Evolutionary conservation across 2,888 invertebrate species (phyloP), one percentile per base, ranked within the genome.

Genomic region (Petrophora chlorosata): DNA sequence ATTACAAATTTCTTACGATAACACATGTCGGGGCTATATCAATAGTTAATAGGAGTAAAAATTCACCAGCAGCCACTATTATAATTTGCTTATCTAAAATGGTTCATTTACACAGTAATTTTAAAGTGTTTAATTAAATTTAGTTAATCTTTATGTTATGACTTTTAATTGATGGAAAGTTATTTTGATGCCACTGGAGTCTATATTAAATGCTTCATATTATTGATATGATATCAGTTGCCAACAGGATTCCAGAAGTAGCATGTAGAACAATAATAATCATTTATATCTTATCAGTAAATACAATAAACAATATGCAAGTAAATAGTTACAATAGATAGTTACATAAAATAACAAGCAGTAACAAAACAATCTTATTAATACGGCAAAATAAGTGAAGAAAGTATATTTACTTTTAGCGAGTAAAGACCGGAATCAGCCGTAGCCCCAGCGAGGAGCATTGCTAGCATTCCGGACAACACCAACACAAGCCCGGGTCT

Each of bases 321-420:
- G 42, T 43, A 56, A 40, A 39, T 53, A 56, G 47, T 59, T 58
- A 62, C 53, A 59, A 40, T 57, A 50, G 16, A 22, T 51, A 59
- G 50, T 48, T 53, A 63, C 57, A 64, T 46, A 63, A 61, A 62
- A 60, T 67, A 73, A 75, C 58, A 77, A 74, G 68, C 69, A 57
- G 53, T 56, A 68, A 74, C 57, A 75, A 74, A 73, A 70, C 55
- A 65, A 73, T 64, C 70, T 78, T 76, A 80, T 65, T 55, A 56
- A 63, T 69, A 78, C 57, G 77, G 76, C 70, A 77, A 80, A 77
- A 73, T 60, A 79, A 79, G 66, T 67, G 72, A 78, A 73, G 67
- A 78, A 82, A 79, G 76, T 62, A 88, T 87, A 89, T 80, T 89
- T 89, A 90, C 89, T 86, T 89, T 86, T 75, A 70, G 65, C 65